Conservation (phyloP, 2,797 vertebrate species). For the Hoplostethus mediterraneus region DNA sequence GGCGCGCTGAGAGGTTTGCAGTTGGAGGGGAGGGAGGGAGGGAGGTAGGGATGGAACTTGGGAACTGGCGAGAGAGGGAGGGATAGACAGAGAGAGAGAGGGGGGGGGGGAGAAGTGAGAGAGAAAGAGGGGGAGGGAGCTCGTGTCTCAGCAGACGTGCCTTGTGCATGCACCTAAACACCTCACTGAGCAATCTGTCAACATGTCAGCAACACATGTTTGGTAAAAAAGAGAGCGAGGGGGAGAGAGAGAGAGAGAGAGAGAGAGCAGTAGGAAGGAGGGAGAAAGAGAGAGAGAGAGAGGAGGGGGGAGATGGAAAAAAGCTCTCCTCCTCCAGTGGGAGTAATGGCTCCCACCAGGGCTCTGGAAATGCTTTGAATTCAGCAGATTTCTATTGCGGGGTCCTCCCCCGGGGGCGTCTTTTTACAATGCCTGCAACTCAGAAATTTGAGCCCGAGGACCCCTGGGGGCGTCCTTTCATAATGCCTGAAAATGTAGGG, state of each 20-base stretch:
- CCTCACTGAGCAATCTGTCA: conserved; percentile 77
- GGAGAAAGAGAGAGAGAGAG: conserved; percentile 6
- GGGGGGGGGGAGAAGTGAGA: conserved; percentile 11
- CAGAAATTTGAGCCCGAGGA: conserved; percentile 92
- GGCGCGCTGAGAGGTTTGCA: conserved; percentile 95
- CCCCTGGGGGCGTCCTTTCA: conserved; percentile 92
- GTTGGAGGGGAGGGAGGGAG: conserved; percentile 84
- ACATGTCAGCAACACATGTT: conserved; percentile 72
- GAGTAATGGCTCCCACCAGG: conserved; percentile 92
- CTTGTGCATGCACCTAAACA: conserved; percentile 96
- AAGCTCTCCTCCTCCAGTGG: conserved; percentile 81
- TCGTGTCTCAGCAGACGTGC: conserved; percentile 94
- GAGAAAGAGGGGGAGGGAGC: conserved; percentile 72
- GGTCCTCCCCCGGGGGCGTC: conserved; percentile 87
- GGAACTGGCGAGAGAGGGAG: conserved; percentile 58
- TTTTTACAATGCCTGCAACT: conserved; percentile 92
- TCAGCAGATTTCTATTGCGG: conserved; percentile 93
- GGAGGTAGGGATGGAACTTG: conserved; percentile 74
- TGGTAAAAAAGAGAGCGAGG: conserved; percentile 65
- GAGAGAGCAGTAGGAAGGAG: no score
- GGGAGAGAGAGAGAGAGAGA: conserved; percentile 13
- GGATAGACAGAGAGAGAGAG: conserved; percentile 11
- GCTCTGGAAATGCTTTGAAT: conserved; percentile 93
- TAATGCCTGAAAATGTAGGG: conserved; percentile 95
- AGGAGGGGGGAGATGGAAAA: conserved; percentile 44